phyloP scores from a whole-genome alignment of 2,797 vertebrate species.

The Lithobates sylvaticus region DNA sequence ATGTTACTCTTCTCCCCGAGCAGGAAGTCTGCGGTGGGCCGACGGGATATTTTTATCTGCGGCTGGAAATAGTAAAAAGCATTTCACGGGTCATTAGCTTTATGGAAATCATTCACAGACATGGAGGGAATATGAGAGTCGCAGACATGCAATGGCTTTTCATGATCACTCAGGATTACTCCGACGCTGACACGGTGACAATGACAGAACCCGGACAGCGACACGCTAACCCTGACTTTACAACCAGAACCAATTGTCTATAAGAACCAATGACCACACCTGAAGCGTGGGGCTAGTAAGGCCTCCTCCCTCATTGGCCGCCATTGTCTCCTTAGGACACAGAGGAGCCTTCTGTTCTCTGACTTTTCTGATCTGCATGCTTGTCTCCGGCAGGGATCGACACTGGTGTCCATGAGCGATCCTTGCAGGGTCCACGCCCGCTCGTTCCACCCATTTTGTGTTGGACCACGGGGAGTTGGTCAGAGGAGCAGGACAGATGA shows the following conservation, averaged over 20 bases:
- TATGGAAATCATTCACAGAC: not conserved
- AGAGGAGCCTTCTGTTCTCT: too few relatives aligned
- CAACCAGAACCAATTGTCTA: not conserved
- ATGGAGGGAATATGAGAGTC: not conserved
- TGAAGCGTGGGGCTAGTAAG: too few relatives aligned
- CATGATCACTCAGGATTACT: not conserved
- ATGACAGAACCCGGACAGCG: not conserved
- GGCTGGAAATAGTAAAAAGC: not conserved
- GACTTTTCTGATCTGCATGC: too few relatives aligned
- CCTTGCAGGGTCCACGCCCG: too few relatives aligned
- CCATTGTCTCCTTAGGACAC: too few relatives aligned
- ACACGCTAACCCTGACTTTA: not conserved
- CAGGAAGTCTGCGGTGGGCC: constrained; percentile 25
- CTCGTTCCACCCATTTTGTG: too few relatives aligned
- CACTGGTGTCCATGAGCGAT: too few relatives aligned
- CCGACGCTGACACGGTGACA: not conserved
- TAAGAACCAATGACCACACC: too few relatives aligned
- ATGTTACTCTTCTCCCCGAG: constrained; percentile 5
- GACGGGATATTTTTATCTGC: not conserved
- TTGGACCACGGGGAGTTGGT: too few relatives aligned
- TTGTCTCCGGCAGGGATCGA: too few relatives aligned
- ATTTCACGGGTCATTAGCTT: not conserved
- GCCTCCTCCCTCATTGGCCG: too few relatives aligned
- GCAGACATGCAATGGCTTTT: not conserved
- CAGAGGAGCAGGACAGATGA: too few relatives aligned